A percentile compares a stretch with the other conserved stretches of the same genome.
Conservation (phyloP, 1,140 invertebrate species). For the Idris sp. region DNA sequence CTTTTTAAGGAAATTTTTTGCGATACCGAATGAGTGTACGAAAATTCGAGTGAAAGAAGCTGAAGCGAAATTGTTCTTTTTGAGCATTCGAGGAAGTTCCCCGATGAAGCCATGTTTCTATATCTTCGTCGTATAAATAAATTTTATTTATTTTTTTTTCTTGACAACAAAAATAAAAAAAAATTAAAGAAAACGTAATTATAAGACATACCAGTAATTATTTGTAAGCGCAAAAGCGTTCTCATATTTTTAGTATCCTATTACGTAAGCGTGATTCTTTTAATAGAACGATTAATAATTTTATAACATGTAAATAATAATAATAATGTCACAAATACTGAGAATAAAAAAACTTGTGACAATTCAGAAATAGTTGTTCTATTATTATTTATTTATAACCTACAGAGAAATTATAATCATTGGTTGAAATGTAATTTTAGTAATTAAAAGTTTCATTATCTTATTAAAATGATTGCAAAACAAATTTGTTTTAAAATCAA, state of each 20-base stretch:
- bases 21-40: constrained; percentile 46
- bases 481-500: too few species aligned
- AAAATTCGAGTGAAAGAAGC: constrained; percentile 57
- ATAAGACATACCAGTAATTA: constrained; percentile 60
- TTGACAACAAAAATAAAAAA: constrained; percentile 33
- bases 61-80: constrained; percentile 44
- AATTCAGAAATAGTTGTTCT: constrained; percentile 24
- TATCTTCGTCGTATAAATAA: constrained; percentile 52
- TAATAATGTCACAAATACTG: constrained; percentile 54
- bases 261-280: constrained; percentile 63
- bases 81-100: constrained; percentile 53
- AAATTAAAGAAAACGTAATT: constrained; percentile 42
- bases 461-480: too few species aligned
- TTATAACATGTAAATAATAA: constrained; percentile 68
- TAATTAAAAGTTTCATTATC: too few species aligned
- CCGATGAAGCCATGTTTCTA: constrained; percentile 62
- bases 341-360: constrained; percentile 65
- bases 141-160: constrained; percentile 46
- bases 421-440: too few species aligned
- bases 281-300: constrained; percentile 62
- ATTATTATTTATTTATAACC: too few species aligned
- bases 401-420: too few species aligned
- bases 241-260: constrained; percentile 62
- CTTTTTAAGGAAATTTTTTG: constrained; percentile 40
- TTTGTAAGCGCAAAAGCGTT: constrained; percentile 49